phyloP scores from a whole-genome alignment of 1,140 invertebrate species.

The Aphis gossypii region DNA sequence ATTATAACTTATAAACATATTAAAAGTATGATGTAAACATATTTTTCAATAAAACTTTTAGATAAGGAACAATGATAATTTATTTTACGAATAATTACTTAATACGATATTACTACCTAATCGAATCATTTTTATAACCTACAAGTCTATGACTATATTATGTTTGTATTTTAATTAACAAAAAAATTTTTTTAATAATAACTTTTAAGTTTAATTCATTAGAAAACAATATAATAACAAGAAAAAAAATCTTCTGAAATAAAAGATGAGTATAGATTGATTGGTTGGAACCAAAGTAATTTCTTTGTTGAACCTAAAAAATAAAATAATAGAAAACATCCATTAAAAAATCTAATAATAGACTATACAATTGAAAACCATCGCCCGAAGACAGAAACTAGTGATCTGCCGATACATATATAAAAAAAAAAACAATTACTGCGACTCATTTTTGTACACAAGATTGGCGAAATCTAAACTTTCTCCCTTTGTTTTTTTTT shows the following conservation, averaged over 20 bases:
- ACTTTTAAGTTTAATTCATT: neutral
- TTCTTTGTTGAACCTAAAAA: neutral
- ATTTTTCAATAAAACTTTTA: neutral
- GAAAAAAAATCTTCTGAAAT: neutral
- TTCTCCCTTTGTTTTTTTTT: conserved; percentile 22
- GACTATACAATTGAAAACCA: neutral
- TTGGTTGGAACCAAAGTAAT: neutral
- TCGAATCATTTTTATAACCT: neutral
- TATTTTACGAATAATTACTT: neutral
- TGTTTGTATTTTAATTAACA: neutral
- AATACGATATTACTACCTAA: neutral
- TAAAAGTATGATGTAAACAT: neutral
- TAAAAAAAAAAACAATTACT: conserved; percentile 17
- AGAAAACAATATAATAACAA: neutral
- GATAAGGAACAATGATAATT: neutral
- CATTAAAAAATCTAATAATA: conserved; percentile 28
- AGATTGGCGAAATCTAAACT: conserved; percentile 13
- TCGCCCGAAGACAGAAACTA: neutral
- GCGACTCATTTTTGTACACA: neutral
- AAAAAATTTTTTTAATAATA: neutral
- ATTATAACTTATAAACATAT: too few relatives aligned
- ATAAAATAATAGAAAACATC: neutral
- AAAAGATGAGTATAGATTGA: neutral
- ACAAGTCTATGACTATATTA: neutral
- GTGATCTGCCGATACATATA: neutral